These are phyloP conservation scores for Piprites chloris DNA, from an alignment of 2,113 vertebrate species.

Conservation along the genomic window DNA sequence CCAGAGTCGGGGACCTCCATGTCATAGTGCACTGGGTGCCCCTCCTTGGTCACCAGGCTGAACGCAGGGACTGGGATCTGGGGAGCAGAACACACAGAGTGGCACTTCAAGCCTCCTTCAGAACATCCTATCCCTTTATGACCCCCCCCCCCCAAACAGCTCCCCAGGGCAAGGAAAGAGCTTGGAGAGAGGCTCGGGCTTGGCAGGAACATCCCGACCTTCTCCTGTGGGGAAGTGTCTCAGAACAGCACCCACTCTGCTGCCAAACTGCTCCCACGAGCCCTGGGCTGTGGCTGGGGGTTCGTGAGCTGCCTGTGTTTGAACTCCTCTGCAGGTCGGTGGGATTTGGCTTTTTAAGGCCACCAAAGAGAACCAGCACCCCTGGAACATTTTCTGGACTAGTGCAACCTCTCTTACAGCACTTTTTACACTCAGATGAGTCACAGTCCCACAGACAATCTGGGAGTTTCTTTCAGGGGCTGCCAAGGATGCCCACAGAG, in stretches of 20 bases:
- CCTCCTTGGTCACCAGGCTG: conserved; percentile 85
- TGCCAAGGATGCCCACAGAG: background rate
- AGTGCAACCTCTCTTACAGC: background rate
- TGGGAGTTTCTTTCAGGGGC: background rate
- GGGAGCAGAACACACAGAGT: background rate
- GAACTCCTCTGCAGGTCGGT: background rate
- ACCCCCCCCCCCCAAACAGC: background rate
- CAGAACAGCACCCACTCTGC: background rate
- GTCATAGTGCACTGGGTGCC: conserved; percentile 78
- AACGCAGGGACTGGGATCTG: conserved; percentile 90
- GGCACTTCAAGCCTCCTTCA: background rate
- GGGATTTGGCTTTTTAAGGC: background rate
- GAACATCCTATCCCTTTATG: background rate
- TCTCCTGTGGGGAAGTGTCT: background rate
- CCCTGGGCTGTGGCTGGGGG: background rate
- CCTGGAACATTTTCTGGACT: background rate
- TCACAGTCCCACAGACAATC: background rate
- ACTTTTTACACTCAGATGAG: background rate
- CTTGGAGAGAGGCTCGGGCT: background rate
- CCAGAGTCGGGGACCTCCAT: conserved; percentile 87
- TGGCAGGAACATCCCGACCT: background rate
- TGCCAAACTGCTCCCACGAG: accelerated
- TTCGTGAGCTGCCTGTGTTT: background rate
- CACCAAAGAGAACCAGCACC: background rate
- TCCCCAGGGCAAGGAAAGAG: background rate